Base-by-base conservation (phyloP, 2,797 vertebrate genomes). In the Agapornis canus region DNA sequence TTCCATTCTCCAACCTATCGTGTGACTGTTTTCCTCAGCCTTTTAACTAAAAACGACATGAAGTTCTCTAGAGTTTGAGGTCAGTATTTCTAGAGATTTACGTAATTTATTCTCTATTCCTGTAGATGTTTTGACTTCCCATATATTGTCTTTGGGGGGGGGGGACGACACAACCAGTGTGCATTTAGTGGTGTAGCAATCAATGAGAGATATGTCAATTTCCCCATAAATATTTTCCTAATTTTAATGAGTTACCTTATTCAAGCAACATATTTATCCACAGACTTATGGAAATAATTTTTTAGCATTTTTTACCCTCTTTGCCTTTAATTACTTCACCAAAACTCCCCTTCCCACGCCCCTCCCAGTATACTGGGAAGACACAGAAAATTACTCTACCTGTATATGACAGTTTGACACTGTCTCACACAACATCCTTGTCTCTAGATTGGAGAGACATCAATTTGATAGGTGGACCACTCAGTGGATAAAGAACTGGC, bases 241-340 rank as follows among this genome's bases (percentile, higher is more conserved):
- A 2, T 75, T 82, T 82, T 32, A 47, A 11, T 61, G 54, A 39
- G 25, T 65, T 73, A 22, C 11, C n/a, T 18, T 2, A 1, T 57
- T 70, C 7, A 8, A 45, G 20, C 1, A 2, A 3, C 31, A 31
- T 9, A 8, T 48, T 75, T 82, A 32, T 35, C 23, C 57, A 25
- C 65, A 51, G 27, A 43, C 42, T 60, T 19, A 23, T 13, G 5
- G 40, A 91, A 71, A 47, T n/a, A 2, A 65, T 77, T 70, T 51
- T 45, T 6, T 49, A 17, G 2, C 0, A 0, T 0, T 11, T 51
- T 54, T 70, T 27, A 5, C 10, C 35, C 13, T 20, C 9, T 54
- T 72, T 52, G 12, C 31, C 52, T 72, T 52, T 12, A 90, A 60
- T 21, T 39, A 64, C 37, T 59, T 66, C 21, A n/a, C 45, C 40